These are phyloP conservation scores for Ptilodon capucinus DNA, from an alignment of 2,888 invertebrate genomes.

Conservation along the genomic window DNA sequence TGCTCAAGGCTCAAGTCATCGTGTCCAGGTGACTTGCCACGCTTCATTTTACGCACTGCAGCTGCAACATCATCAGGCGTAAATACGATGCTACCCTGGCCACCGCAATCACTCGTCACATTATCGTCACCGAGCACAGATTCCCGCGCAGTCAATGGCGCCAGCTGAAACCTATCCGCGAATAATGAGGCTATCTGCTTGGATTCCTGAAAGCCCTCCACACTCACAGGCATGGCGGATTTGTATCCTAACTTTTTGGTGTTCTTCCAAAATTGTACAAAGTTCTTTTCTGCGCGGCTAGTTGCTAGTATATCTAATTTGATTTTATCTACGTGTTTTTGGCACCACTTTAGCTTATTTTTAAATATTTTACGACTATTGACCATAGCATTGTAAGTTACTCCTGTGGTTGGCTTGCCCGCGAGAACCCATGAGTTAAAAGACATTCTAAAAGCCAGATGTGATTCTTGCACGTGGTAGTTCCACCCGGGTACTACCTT, in stretches of 20 bases:
- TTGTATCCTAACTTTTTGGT: not conserved
- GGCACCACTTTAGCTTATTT: slow-evolving; percentile 1
- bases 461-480: not conserved
- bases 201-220: not conserved
- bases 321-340: not conserved
- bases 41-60: not conserved
- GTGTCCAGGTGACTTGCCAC: not conserved
- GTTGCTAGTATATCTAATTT: not conserved
- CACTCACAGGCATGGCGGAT: not conserved
- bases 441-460: not conserved
- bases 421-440: not conserved
- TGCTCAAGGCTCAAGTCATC: slow-evolving; percentile 1
- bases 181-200: not conserved
- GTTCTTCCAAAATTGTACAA: slow-evolving; percentile 1
- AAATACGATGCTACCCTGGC: not conserved
- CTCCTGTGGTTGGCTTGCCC: not conserved
- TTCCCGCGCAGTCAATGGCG: not conserved
- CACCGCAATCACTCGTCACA: not conserved
- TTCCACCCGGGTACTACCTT: not conserved
- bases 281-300: not conserved
- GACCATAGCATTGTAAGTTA: not conserved
- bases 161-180: not conserved
- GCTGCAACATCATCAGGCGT: not conserved
- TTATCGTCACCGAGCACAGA: not conserved
- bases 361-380: not conserved